Percentiles rank a stretch among this genome's conserved stretches.
Conservation (phyloP, 2,113 vertebrate genomes). For the Rhabdornis inornatus region DNA sequence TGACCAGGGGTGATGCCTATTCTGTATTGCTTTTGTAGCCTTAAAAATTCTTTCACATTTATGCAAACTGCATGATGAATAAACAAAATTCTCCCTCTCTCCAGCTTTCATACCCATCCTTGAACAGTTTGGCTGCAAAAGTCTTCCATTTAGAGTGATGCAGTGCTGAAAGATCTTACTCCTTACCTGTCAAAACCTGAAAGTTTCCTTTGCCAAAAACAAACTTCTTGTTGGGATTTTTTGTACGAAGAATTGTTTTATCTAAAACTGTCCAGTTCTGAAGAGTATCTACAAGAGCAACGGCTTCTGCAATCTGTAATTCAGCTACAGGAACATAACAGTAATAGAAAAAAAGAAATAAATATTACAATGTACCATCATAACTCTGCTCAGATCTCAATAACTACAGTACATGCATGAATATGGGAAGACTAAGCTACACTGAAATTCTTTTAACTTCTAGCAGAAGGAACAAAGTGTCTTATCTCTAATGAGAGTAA, state of each 20-base stretch:
- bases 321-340: constrained; percentile 67
- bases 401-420: neutral
- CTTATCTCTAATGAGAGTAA: neutral
- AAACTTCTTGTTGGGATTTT: constrained; percentile 79
- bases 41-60: neutral
- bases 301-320: constrained; percentile 86
- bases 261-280: constrained; percentile 85
- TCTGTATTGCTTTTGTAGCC: neutral
- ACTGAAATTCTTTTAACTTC: neutral
- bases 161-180: neutral
- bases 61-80: neutral
- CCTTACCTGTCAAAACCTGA: constrained; percentile 82
- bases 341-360: neutral
- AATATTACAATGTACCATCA: neutral
- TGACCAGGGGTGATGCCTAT: neutral
- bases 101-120: neutral
- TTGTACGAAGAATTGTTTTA: constrained; percentile 82
- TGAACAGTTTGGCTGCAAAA: neutral
- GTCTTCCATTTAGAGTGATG: neutral
- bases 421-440: neutral
- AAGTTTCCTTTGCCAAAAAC: constrained; percentile 90
- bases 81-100: neutral
- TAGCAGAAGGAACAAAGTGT: neutral
- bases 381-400: neutral
- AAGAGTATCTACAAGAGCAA: constrained; percentile 84